A percentile compares a stretch with the other conserved stretches of the same genome.
These are phyloP conservation scores for Eunapius fragilis DNA, from an alignment of 37 sponge, comb jelly and placozoan genomes.

Conservation along the genomic window DNA sequence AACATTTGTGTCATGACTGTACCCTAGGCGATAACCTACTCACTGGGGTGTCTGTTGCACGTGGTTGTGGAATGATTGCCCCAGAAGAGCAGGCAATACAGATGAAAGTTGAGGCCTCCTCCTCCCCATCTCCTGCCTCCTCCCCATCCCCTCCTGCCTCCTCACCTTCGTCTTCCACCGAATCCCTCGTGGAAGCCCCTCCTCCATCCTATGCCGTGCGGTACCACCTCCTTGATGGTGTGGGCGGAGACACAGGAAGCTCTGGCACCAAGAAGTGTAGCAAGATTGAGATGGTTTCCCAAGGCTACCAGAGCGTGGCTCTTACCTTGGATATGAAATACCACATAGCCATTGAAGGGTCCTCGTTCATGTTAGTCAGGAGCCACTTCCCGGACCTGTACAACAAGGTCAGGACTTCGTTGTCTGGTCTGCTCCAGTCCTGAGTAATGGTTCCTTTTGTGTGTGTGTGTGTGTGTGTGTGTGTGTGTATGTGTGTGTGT, in stretches of 20 bases:
- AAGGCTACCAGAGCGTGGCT: neutral
- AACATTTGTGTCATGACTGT: neutral
- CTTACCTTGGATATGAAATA: neutral
- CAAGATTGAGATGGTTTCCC: neutral
- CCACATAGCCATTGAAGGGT: constrained; percentile 54
- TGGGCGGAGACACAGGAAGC: neutral
- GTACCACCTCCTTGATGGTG: neutral
- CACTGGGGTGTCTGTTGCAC: constrained; percentile 87
- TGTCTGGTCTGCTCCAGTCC: neutral
- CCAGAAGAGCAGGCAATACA: constrained; percentile 23
- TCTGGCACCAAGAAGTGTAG: neutral
- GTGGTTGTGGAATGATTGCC: constrained; percentile 82
- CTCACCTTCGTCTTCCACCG: neutral
- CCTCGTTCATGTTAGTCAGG: constrained; percentile 36
- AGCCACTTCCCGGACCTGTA: constrained; percentile 25
- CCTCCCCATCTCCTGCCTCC: neutral
- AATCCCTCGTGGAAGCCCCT: constrained; percentile 20
- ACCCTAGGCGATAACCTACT: constrained; percentile 86
- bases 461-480: neutral
- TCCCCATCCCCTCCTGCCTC: neutral
- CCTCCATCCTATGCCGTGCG: neutral
- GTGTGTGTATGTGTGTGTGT: too few relatives aligned
- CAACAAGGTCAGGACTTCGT: neutral
- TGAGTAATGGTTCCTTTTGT: neutral
- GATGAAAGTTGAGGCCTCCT: constrained; percentile 24